These are phyloP conservation scores for Cirrhinus molitorella DNA, from an alignment of 2,797 vertebrate species.

Conservation along the genomic window DNA sequence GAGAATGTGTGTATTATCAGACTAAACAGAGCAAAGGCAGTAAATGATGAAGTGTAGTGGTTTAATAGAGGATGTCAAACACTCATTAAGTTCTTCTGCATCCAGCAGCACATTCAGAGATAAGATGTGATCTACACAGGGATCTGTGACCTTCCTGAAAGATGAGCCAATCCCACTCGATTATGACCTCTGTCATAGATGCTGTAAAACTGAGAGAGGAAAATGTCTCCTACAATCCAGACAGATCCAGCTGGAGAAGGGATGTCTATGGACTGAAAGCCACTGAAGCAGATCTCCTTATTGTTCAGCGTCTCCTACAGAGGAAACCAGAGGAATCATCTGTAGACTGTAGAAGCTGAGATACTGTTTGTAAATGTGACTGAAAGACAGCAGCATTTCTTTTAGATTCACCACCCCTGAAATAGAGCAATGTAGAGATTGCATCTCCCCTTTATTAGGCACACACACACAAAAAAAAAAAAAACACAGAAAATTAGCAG, in stretches of 20 bases:
- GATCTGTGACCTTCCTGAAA: slow-evolving; percentile 19
- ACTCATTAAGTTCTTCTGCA: background rate
- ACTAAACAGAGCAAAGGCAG: too few relatives aligned
- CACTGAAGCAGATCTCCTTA: slow-evolving; percentile 77
- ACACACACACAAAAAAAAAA: too few relatives aligned
- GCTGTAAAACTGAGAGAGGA: slow-evolving; percentile 83
- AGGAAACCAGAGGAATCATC: background rate
- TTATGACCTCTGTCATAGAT: slow-evolving; percentile 82
- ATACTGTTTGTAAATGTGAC: background rate
- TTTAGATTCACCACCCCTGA: too few relatives aligned
- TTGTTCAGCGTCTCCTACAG: slow-evolving; percentile 74
- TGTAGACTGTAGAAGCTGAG: background rate
- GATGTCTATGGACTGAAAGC: slow-evolving; percentile 81
- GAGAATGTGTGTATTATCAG: too few relatives aligned
- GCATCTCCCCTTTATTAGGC: too few relatives aligned
- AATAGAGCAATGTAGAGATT: too few relatives aligned
- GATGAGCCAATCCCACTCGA: slow-evolving; percentile 79
- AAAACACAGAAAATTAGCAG: too few relatives aligned
- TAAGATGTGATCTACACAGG: background rate
- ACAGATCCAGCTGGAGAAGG: slow-evolving; percentile 64
- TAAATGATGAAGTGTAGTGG: too few relatives aligned
- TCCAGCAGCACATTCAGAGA: background rate
- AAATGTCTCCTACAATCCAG: slow-evolving; percentile 88
- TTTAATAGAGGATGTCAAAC: background rate
- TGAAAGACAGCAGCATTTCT: too few relatives aligned